phyloP scores from a whole-genome alignment of 1,140 invertebrate species.

The Zelostemma sp. region DNA sequence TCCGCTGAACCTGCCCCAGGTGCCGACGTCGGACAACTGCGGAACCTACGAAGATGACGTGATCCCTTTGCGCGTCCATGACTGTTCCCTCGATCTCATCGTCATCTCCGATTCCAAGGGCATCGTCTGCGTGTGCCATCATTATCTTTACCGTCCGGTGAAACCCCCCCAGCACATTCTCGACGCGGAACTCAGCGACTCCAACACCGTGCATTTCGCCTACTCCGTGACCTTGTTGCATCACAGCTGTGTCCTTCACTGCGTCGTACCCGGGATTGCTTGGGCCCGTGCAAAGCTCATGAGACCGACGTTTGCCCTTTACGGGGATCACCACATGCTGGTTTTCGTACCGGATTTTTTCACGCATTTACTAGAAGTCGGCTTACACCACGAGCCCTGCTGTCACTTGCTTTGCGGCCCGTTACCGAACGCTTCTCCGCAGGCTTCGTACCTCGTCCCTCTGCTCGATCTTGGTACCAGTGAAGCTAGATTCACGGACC shows the following conservation, averaged over 20 bases:
- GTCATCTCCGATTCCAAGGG: conserved; percentile 81
- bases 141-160: conserved; percentile 84
- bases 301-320: conserved; percentile 80
- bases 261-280: conserved; percentile 82
- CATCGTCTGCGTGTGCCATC: conserved; percentile 85
- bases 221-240: conserved; percentile 86
- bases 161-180: conserved; percentile 73
- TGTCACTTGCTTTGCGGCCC: conserved; percentile 81
- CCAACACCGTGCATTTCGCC: conserved; percentile 82
- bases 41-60: conserved; percentile 83
- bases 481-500: conserved; percentile 14
- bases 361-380: conserved; percentile 84
- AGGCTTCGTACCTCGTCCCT: conserved; percentile 76
- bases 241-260: conserved; percentile 85
- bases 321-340: conserved; percentile 81
- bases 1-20: conserved; percentile 82
- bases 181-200: conserved; percentile 69
- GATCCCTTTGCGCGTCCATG: conserved; percentile 82
- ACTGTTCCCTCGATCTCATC: conserved; percentile 83
- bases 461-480: conserved; percentile 60
- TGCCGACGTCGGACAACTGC: conserved; percentile 73
- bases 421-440: conserved; percentile 69
- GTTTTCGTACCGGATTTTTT: conserved; percentile 84
- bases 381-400: conserved; percentile 82
- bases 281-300: conserved; percentile 81